A percentile compares a stretch with the other conserved stretches of the same genome.
Evolutionary conservation across 2,888 invertebrate species (phyloP).

Genomic region (Pollenia griseotomentosa): DNA sequence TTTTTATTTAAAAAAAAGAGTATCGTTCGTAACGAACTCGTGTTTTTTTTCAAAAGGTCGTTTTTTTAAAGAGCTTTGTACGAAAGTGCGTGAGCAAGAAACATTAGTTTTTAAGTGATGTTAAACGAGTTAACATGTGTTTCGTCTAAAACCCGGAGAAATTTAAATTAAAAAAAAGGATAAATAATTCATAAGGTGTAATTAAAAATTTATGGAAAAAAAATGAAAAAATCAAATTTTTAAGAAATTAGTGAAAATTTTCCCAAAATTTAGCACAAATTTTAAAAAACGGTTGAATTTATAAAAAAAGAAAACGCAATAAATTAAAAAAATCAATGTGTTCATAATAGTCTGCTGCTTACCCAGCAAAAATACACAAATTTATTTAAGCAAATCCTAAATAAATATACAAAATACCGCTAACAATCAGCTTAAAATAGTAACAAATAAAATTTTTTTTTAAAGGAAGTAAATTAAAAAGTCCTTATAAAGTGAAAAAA

Average conservation of each 20-base stretch:
- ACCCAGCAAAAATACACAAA: conserved; percentile 13
- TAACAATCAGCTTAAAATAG: not conserved
- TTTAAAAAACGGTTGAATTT: conserved; percentile 1
- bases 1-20: not conserved
- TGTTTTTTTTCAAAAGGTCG: conserved; percentile 1
- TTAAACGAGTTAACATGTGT: conserved; percentile 68
- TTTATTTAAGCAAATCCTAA: not conserved
- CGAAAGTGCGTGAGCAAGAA: conserved; percentile 69
- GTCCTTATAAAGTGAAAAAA: not conserved
- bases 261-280: not conserved
- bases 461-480: not conserved
- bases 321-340: conserved; percentile 19
- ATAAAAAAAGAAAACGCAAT: not conserved
- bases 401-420: not conserved
- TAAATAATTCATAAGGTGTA: conserved; percentile 23
- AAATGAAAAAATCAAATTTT: not conserved
- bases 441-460: not conserved
- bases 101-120: conserved; percentile 69
- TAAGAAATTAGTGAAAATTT: not conserved
- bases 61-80: conserved; percentile 47
- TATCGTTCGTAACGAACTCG: conserved; percentile 1
- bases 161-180: conserved; percentile 11
- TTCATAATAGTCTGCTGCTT: conserved; percentile 12
- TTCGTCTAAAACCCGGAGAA: conserved; percentile 52
- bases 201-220: conserved; percentile 34